phyloP scores from a whole-genome alignment of 1,140 invertebrate species.

The Penaeus japonicus region DNA sequence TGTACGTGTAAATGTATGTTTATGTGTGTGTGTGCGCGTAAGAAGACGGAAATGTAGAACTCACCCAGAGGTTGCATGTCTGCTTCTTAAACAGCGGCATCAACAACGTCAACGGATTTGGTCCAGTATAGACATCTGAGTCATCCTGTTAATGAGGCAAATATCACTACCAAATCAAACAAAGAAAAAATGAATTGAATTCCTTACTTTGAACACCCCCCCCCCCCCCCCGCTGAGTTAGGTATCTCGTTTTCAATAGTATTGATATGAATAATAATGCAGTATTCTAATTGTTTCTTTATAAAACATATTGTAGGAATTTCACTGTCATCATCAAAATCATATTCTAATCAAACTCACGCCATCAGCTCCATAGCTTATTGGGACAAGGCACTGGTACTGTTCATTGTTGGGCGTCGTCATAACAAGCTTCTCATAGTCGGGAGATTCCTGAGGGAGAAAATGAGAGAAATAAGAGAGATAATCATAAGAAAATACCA shows the following conservation, averaged over 20 bases:
- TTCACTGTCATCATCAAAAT: too few species aligned
- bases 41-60: not conserved
- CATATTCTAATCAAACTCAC: not conserved
- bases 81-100: constrained; percentile 76
- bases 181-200: not conserved
- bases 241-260: too few species aligned
- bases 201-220: too few species aligned
- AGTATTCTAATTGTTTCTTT: too few species aligned
- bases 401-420: constrained; percentile 68
- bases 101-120: constrained; percentile 79
- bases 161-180: not conserved
- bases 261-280: too few species aligned
- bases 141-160: constrained; percentile 61
- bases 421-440: constrained; percentile 62
- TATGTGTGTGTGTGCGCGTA: too few species aligned
- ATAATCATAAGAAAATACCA: constrained; percentile 63
- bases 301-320: too few species aligned
- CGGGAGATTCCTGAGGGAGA: constrained; percentile 58
- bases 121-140: constrained; percentile 66
- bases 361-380: constrained; percentile 68
- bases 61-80: constrained; percentile 81
- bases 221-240: too few species aligned
- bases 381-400: constrained; percentile 76
- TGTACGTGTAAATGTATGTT: too few species aligned
- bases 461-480: not conserved